Conservation (phyloP, 2,888 invertebrate species). For the Diabrotica balteata region DNA sequence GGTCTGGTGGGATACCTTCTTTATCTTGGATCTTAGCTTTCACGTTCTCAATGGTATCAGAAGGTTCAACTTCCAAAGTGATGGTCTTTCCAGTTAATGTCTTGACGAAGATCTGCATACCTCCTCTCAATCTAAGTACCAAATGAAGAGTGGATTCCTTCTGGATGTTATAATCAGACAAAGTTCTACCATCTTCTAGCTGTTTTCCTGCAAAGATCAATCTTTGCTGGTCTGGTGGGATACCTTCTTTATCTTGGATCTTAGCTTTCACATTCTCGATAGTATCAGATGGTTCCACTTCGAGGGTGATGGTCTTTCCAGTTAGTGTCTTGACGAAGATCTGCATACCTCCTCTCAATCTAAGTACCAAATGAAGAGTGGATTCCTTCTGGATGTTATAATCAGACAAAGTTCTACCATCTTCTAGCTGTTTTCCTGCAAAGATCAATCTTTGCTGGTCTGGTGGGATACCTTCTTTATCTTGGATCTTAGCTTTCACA, state of each 20-base stretch:
- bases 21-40: conserved; percentile 86
- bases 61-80: conserved; percentile 89
- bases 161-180: conserved; percentile 92
- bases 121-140: conserved; percentile 91
- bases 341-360: conserved; percentile 71
- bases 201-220: conserved; percentile 93
- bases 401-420: conserved; percentile 71
- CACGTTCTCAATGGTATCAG: conserved; percentile 93
- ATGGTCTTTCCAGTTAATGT: conserved; percentile 93
- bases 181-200: conserved; percentile 89
- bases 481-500: conserved; percentile 69
- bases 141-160: conserved; percentile 94
- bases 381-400: conserved; percentile 73
- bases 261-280: conserved; percentile 95
- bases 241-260: conserved; percentile 90
- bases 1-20: conserved; percentile 66
- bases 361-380: conserved; percentile 65
- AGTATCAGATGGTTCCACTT: conserved; percentile 89
- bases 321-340: conserved; percentile 94
- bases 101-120: conserved; percentile 98
- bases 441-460: conserved; percentile 71
- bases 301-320: conserved; percentile 90
- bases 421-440: conserved; percentile 75
- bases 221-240: conserved; percentile 88
- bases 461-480: conserved; percentile 65